Base-by-base conservation (phyloP, 2,888 invertebrate species). In the Cotesia congregata region DNA sequence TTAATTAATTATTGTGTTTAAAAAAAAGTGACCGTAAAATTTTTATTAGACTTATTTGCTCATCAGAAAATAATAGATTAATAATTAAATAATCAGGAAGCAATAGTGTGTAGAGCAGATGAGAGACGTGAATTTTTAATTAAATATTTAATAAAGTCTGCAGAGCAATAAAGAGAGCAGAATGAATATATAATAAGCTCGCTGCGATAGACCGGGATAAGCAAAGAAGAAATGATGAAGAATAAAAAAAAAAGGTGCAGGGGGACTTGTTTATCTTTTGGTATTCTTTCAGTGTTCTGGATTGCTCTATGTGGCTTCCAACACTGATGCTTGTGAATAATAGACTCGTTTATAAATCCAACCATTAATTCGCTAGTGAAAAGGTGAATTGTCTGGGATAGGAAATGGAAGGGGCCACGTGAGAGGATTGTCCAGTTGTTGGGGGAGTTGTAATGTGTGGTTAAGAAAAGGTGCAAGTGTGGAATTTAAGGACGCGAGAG, bases 401-500 rank as follows among this genome's bases (percentile, higher is more conserved):
- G 71, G 62, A 61, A 38, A 39, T 61, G 71, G 61, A 71, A 71
- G 61, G 67, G 38, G 30, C 12, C 15, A 65, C 40, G 41, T 39
- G 67, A 73, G 73, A 65, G 73, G 73, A 73, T 61, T 72, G 71
- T 61, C 73, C 67, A 50, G 30, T 15, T 41, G 41, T 61, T 60
- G 61, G 39, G 20, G 71, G 65, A 15, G 59, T 62, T 60, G 64
- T 75, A 75, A 70, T 75, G 71, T 75, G 59, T 40, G 70, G 62
- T 17, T 15, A 17, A 62, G 62, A 71, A 69, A 71, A 75, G 75
- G 75, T 75, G 75, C 65, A 71, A 69, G 64, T 17, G 59, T 71
- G 75, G 75, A 75, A 75, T 75, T 70, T 75, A 75, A 75, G 71
- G 65, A 67, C 70, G 70, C 50, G 67, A 71, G 67, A 75, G 71